Conservation (phyloP, 1,140 invertebrate genomes). For the Pseudomyrmex cubaensis region DNA sequence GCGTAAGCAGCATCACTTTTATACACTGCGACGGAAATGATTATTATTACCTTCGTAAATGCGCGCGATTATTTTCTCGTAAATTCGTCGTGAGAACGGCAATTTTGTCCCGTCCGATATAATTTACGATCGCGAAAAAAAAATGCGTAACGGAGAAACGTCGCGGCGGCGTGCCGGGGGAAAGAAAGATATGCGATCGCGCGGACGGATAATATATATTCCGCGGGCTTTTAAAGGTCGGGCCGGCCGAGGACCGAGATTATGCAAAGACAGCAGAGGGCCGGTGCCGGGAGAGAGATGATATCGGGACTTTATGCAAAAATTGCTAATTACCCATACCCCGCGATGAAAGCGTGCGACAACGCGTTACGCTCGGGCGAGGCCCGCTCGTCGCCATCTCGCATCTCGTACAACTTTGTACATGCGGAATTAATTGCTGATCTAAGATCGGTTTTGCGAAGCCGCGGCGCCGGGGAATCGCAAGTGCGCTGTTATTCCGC, state of each 20-base stretch:
- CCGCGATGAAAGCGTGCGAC: constrained; percentile 54
- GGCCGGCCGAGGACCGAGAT: constrained; percentile 23
- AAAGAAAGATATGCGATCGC: constrained; percentile 46
- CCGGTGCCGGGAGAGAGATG: constrained; percentile 32
- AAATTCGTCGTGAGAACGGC: constrained; percentile 44
- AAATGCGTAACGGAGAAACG: constrained; percentile 51
- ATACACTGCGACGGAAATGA: constrained; percentile 21
- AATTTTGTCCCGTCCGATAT: constrained; percentile 43
- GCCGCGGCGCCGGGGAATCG: background rate
- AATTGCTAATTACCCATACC: constrained; percentile 50
- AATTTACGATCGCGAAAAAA: constrained; percentile 49
- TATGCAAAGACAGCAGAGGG: constrained; percentile 45
- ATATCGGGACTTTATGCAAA: constrained; percentile 55
- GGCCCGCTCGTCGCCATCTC: constrained; percentile 18
- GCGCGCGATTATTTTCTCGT: constrained; percentile 45
- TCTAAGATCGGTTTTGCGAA: constrained; percentile 54
- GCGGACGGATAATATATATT: constrained; percentile 75
- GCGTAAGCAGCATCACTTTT: constrained; percentile 33
- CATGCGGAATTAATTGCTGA: constrained; percentile 46
- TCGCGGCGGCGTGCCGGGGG: constrained; percentile 11
- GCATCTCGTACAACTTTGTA: constrained; percentile 18
- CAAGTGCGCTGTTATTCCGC: constrained; percentile 39
- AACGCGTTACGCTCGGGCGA: constrained; percentile 46
- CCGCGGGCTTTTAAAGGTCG: constrained; percentile 71
- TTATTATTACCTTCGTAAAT: constrained; percentile 63